phyloP scores from a whole-genome alignment of 1,140 invertebrate genomes.

The Ceratoteleas bidentatus region DNA sequence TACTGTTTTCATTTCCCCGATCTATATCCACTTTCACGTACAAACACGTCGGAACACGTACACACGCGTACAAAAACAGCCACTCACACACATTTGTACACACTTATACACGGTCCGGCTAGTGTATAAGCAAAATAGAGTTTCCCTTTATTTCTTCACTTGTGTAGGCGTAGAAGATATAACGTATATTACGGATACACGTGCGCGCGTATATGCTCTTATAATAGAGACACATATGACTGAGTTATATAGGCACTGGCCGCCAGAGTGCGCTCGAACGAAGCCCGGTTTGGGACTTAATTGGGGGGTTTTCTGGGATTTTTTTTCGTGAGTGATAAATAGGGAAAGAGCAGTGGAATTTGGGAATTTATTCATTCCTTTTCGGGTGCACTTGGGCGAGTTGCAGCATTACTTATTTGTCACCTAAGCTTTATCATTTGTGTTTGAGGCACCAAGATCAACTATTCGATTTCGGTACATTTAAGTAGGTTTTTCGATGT shows the following conservation, averaged over 20 bases:
- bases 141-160: constrained; percentile 39
- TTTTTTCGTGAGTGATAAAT: too few relatives aligned
- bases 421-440: constrained; percentile 60
- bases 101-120: constrained; percentile 19
- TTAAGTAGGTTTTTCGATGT: constrained; percentile 58
- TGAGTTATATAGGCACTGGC: constrained; percentile 52
- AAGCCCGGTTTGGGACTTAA: neutral
- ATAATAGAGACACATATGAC: constrained; percentile 56
- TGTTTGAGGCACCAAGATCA: constrained; percentile 54
- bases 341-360: too few relatives aligned
- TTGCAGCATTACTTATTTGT: constrained; percentile 60
- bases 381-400: constrained; percentile 32
- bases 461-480: constrained; percentile 23
- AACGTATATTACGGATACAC: constrained; percentile 12
- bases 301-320: too few relatives aligned
- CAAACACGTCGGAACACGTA: neutral
- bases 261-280: neutral
- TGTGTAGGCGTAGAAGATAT: constrained; percentile 38
- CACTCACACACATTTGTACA: constrained; percentile 7
- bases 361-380: neutral
- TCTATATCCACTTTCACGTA: constrained; percentile 36
- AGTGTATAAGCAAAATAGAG: constrained; percentile 38
- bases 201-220: constrained; percentile 48
- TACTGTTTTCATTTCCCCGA: constrained; percentile 31
- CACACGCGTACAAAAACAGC: constrained; percentile 10